Percentiles rank a stretch among this genome's conserved stretches.
phyloP scores from a whole-genome alignment of 2,797 vertebrate genomes.

The Myotis daubentonii region DNA sequence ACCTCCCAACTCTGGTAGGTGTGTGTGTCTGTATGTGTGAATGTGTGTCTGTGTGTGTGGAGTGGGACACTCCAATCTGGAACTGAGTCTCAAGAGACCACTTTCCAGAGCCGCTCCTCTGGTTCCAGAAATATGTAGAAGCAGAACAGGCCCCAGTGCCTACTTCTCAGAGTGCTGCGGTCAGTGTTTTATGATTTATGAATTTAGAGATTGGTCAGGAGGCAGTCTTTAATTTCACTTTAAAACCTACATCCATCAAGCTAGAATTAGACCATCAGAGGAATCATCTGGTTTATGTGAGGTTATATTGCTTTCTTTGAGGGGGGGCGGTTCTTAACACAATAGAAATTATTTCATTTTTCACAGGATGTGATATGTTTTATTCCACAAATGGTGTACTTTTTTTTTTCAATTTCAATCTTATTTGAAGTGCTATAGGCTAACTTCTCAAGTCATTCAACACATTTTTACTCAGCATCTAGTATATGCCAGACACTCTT shows the following conservation, averaged over 20 bases:
- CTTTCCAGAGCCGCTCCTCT: neutral
- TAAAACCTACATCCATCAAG: neutral
- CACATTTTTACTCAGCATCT: neutral
- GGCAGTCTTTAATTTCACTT: neutral
- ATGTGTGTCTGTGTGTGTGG: neutral
- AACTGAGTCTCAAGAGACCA: neutral
- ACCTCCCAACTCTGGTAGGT: neutral
- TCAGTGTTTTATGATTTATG: neutral
- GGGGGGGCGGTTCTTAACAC: neutral
- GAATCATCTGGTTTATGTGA: slow-evolving; percentile 26
- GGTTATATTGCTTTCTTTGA: neutral
- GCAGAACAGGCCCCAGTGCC: neutral
- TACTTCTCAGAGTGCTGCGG: neutral
- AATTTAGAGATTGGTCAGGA: neutral
- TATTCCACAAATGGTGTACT: neutral
- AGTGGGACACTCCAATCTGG: neutral
- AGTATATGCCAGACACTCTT: neutral
- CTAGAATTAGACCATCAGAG: neutral
- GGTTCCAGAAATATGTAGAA: neutral
- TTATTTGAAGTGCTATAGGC: neutral
- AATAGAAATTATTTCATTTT: slow-evolving; percentile 27
- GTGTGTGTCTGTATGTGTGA: neutral
- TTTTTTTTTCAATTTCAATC: neutral
- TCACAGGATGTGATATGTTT: slow-evolving; percentile 9
- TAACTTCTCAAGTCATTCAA: neutral